phyloP scores from a whole-genome alignment of 2,113 vertebrate genomes.

The Cyanoderma ruficeps region DNA sequence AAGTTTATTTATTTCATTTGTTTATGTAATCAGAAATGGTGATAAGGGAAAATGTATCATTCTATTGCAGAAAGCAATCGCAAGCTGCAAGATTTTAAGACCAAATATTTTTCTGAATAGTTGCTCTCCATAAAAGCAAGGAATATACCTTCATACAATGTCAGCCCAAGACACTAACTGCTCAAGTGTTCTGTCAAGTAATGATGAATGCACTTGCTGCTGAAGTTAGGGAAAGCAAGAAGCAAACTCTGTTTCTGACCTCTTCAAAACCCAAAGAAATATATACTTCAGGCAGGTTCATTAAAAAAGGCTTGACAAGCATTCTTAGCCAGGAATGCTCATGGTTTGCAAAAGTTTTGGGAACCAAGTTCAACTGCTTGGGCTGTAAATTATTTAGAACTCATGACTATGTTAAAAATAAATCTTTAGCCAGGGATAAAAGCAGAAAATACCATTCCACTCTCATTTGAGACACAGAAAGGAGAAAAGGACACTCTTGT shows the following conservation, averaged over 20 bases:
- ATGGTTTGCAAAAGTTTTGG: neutral
- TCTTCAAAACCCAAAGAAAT: neutral
- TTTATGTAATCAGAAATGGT: neutral
- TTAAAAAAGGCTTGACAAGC: neutral
- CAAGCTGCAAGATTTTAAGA: neutral
- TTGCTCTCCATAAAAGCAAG: neutral
- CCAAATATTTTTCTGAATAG: constrained; percentile 1
- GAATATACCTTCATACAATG: neutral
- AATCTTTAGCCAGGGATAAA: neutral
- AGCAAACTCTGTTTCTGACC: neutral
- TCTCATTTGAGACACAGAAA: neutral
- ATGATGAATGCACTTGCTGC: neutral
- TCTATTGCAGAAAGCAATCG: neutral
- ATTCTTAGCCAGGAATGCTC: neutral
- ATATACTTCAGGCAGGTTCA: neutral
- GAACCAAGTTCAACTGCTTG: neutral
- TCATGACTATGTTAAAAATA: neutral
- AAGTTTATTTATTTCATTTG: neutral
- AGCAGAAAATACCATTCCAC: neutral
- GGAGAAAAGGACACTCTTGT: neutral
- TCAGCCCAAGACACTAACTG: neutral
- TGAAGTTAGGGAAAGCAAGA: neutral
- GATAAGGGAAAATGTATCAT: neutral
- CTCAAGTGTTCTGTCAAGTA: neutral
- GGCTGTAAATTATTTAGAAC: neutral